A percentile compares a stretch with the other conserved stretches of the same genome.
Conservation (phyloP, 2,113 vertebrate species). For the Aldabrachelys gigantea region DNA sequence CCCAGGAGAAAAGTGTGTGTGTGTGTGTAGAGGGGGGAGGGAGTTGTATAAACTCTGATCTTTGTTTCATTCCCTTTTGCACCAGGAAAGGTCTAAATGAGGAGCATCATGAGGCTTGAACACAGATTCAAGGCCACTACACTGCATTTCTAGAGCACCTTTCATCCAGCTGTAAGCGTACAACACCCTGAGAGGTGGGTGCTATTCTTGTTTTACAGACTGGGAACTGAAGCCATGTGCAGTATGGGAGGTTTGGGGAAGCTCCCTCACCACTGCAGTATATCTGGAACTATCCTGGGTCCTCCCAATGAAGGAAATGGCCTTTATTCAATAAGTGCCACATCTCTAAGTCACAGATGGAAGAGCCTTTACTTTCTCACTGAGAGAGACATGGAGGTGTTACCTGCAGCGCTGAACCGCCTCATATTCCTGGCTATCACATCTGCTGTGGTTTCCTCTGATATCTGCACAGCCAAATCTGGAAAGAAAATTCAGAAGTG, state of each 20-base stretch:
- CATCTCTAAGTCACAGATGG: not conserved
- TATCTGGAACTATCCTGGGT: not conserved
- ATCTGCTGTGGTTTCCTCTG: constrained; percentile 90
- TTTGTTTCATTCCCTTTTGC: not conserved
- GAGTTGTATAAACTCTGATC: not conserved
- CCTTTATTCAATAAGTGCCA: not conserved
- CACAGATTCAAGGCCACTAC: not conserved
- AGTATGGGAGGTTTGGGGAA: rapidly evolving
- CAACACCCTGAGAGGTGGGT: rapidly evolving
- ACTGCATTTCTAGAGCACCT: not conserved
- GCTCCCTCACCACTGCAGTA: not conserved
- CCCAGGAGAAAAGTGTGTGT: rapidly evolving
- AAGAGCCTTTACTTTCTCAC: not conserved
- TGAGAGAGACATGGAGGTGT: rapidly evolving
- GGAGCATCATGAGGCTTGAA: not conserved
- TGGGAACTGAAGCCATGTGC: not conserved
- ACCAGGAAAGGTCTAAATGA: not conserved
- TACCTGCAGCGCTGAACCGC: constrained; percentile 86
- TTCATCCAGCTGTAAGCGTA: rapidly evolving
- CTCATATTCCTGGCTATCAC: constrained; percentile 92
- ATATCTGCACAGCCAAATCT: constrained; percentile 93
- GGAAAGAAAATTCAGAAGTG: not conserved
- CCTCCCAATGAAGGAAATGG: not conserved
- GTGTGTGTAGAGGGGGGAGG: too few relatives aligned
- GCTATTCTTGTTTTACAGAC: not conserved